These are phyloP conservation scores for Netelia melanura DNA, from an alignment of 2,888 invertebrate genomes.

Conservation along the genomic window DNA sequence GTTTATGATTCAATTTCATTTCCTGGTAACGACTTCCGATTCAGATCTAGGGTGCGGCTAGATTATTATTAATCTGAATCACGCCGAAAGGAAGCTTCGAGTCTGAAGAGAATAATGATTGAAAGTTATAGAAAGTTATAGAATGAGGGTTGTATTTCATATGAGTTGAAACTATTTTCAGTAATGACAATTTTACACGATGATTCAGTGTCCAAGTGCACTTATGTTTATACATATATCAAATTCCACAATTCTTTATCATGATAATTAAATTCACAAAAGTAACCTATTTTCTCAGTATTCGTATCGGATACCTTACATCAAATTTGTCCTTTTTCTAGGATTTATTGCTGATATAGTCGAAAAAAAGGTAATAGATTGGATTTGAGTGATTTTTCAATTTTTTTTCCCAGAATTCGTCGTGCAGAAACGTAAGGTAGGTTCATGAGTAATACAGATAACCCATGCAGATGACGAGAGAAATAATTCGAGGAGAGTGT, in stretches of 20 bases:
- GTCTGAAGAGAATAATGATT: neutral
- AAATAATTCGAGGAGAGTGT: slow-evolving; percentile 58
- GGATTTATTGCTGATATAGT: neutral
- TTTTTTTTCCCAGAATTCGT: neutral
- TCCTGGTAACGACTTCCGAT: no score
- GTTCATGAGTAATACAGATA: slow-evolving; percentile 42
- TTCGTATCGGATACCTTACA: no score
- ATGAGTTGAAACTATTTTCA: no score
- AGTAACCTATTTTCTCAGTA: no score
- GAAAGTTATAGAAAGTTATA: neutral
- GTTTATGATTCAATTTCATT: no score
- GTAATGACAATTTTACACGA: no score
- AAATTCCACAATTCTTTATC: no score
- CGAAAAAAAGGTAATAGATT: neutral
- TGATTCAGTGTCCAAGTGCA: no score
- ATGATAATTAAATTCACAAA: no score
- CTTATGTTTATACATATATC: no score
- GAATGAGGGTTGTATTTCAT: no score
- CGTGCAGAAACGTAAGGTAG: neutral
- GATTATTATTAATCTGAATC: neutral
- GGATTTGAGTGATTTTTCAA: neutral
- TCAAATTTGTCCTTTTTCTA: neutral
- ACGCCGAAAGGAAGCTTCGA: neutral
- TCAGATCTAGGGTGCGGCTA: neutral
- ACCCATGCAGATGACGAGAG: slow-evolving; percentile 21